Conservation (phyloP, 2,113 vertebrate species). For the Amphiprion ocellaris region DNA sequence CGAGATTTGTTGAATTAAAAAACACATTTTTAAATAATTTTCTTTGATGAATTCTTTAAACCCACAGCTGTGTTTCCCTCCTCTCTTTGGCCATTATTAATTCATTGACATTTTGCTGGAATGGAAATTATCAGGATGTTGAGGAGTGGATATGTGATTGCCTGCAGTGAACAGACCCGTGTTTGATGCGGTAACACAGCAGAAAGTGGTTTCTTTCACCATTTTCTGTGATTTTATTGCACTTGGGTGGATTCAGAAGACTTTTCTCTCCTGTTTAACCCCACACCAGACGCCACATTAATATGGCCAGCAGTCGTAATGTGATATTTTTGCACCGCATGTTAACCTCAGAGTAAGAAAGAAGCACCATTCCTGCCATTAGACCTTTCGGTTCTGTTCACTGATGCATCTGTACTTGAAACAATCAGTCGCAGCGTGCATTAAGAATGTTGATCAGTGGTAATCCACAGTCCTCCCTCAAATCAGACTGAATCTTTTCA, state of each 20-base stretch:
- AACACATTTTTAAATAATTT: slow-evolving; percentile 69
- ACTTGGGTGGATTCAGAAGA: slow-evolving; percentile 13
- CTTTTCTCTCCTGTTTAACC: slow-evolving; percentile 25
- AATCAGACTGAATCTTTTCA: slow-evolving; percentile 61
- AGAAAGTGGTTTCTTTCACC: slow-evolving; percentile 3
- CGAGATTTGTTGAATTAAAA: slow-evolving; percentile 69
- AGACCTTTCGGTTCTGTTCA: slow-evolving; percentile 43
- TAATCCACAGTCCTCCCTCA: slow-evolving; percentile 67
- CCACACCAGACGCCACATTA: not conserved
- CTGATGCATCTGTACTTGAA: slow-evolving; percentile 44
- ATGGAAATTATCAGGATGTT: slow-evolving; percentile 67
- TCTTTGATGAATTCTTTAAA: slow-evolving; percentile 77
- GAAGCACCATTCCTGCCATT: not conserved
- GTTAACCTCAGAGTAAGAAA: slow-evolving; percentile 39
- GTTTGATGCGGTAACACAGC: slow-evolving; percentile 22
- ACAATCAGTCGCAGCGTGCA: slow-evolving; percentile 61
- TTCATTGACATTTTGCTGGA: slow-evolving; percentile 72
- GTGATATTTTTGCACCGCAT: slow-evolving; percentile 14
- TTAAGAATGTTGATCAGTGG: slow-evolving; percentile 59
- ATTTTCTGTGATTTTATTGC: slow-evolving; percentile 8
- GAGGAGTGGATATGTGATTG: slow-evolving; percentile 54
- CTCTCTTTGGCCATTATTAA: slow-evolving; percentile 70
- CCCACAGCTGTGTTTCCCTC: slow-evolving; percentile 59
- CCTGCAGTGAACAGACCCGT: slow-evolving; percentile 56
- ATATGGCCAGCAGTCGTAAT: slow-evolving; percentile 6